phyloP scores from a whole-genome alignment of 2,888 invertebrate genomes.

The Apoderus coryli region DNA sequence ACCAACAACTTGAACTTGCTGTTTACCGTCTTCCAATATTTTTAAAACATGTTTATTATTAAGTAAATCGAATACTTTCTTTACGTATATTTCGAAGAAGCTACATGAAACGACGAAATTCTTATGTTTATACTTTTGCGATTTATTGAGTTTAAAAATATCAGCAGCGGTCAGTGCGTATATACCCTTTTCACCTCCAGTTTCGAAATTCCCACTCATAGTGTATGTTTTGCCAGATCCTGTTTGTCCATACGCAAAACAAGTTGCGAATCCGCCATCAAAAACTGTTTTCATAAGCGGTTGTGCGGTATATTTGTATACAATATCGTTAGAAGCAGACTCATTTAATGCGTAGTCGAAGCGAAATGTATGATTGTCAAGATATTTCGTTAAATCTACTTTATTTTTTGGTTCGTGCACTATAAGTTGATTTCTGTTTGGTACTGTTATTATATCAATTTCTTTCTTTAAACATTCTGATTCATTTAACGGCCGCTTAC shows the following conservation, averaged over 20 bases:
- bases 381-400: conserved; percentile 95
- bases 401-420: conserved; percentile 88
- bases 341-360: conserved; percentile 99
- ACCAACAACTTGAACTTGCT: conserved; percentile 94
- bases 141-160: conserved; percentile 71
- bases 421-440: conserved; percentile 70
- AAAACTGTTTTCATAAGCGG: conserved; percentile 95
- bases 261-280: conserved; percentile 98
- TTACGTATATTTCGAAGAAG: conserved; percentile 99
- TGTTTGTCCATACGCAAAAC: conserved; percentile 99
- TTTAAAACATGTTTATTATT: conserved; percentile 87
- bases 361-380: conserved; percentile 95
- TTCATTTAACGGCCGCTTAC: conserved; percentile 91
- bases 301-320: conserved; percentile 98
- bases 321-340: conserved; percentile 83
- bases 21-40: conserved; percentile 93
- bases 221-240: conserved; percentile 96
- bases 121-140: conserved; percentile 65
- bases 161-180: conserved; percentile 95
- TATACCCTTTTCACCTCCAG: conserved; percentile 77
- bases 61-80: conserved; percentile 83
- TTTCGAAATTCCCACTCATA: conserved; percentile 94
- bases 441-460: conserved; percentile 93
- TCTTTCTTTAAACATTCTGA: conserved; percentile 76
- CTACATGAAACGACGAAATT: conserved; percentile 84